Evolutionary conservation across 2,113 vertebrate genomes (phyloP), one percentile per base, ranked within the genome.

Genomic region (Uria aalge): DNA sequence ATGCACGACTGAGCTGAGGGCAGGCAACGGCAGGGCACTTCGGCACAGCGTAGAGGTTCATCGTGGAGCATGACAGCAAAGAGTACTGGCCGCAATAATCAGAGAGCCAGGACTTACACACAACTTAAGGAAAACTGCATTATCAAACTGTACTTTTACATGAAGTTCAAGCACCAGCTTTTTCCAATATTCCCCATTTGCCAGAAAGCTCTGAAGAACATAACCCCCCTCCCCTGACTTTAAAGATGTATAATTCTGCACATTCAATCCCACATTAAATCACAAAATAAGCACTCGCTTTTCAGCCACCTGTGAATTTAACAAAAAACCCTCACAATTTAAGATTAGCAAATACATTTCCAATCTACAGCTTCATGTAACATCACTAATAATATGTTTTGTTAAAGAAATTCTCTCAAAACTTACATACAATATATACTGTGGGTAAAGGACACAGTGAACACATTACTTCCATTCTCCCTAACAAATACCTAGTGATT

Each of bases 391-490:
- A 94, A 69, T 69, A 95, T 8, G 67, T 77, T 85, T 91, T 30
- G 52, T 80, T 94, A 56, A 96, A 83, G 59, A 95, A 95, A 96
- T 85, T 88, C 55, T 90, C 76, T 95, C 85, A 85, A 96, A 97
- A 92, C 90, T 91, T 83, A 97, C 47, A 88, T 84, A 95, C 69
- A 88, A 92, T 88, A 94, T 80, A 93, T 88, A 72, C 9, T 76
- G 88, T 86, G 95, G 72, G 53, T 84, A 72, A 96, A 56, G 50
- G 66, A 71, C 74, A 94, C 67, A 47, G 63, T 93, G 96, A 86
- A 91, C 82, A 95, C 67, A 72, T 90, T 64, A 96, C 45, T 90
- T 72, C 80, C 89, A 59, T 92, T 90, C 69, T 66, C n/a, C 69
- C 77, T 88, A 94, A 55, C 48, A 91, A 89, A 88, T 55, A 92